Evolutionary conservation across 2,113 vertebrate genomes (phyloP).

Genomic region (Hippopotamus amphibius): DNA sequence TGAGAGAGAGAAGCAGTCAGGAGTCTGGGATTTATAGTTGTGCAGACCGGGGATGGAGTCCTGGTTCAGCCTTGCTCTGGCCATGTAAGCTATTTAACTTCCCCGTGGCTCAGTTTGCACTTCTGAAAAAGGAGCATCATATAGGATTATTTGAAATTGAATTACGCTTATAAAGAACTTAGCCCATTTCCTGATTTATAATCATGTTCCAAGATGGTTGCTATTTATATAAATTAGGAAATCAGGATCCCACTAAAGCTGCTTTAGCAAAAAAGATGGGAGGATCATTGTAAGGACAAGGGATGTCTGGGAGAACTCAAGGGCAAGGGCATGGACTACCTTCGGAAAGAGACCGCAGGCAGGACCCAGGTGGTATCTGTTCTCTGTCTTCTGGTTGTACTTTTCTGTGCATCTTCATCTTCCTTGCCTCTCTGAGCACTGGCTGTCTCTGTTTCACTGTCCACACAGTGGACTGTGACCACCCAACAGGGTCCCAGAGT

Average conservation of each 20-base stretch:
- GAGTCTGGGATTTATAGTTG: not conserved
- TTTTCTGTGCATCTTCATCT: not conserved
- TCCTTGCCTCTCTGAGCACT: not conserved
- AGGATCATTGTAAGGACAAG: not conserved
- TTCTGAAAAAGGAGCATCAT: not conserved
- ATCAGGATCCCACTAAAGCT: not conserved
- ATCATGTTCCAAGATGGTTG: not conserved
- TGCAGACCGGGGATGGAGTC: not conserved
- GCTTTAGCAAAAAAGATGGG: not conserved
- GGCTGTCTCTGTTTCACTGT: not conserved
- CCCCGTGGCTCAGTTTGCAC: not conserved
- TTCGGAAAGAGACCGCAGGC: not conserved
- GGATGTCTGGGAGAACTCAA: not conserved
- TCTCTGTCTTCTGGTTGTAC: too few species aligned
- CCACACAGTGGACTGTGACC: not conserved
- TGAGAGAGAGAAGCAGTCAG: not conserved
- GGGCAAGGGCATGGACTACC: not conserved
- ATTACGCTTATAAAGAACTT: not conserved
- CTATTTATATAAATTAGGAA: not conserved
- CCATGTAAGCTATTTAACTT: not conserved
- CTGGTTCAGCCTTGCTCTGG: not conserved
- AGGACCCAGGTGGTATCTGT: not conserved
- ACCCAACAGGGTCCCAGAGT: not conserved
- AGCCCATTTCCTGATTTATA: not conserved
- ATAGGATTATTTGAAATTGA: not conserved